Percentiles rank a stretch among this genome's conserved stretches.
Evolutionary conservation across 2,797 vertebrate species (phyloP).

Genomic region (Chanos chanos): DNA sequence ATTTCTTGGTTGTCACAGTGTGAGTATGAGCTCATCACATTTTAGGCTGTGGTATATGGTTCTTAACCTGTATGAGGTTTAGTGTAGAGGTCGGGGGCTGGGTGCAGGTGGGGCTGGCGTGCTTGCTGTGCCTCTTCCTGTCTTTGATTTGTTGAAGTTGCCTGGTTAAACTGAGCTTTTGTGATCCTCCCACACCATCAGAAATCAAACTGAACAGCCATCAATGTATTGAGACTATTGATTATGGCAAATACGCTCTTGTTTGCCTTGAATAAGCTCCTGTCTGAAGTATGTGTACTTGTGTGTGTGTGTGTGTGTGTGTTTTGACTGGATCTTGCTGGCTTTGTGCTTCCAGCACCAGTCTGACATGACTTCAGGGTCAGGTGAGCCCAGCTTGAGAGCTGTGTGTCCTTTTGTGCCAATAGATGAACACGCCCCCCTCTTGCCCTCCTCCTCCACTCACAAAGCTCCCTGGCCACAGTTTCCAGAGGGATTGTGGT

Average conservation of each 20-base stretch:
- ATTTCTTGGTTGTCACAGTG: too few species aligned
- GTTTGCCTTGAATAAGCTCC: background rate
- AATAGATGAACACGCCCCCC: background rate
- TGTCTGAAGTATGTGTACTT: background rate
- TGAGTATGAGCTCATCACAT: too few species aligned
- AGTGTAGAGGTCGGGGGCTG: too few species aligned
- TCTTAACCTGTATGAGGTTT: too few species aligned
- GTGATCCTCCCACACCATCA: background rate
- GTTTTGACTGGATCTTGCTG: too few species aligned
- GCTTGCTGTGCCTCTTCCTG: too few species aligned
- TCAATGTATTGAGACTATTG: constrained; percentile 8
- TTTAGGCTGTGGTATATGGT: too few species aligned
- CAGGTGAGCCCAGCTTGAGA: background rate
- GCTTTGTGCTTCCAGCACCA: background rate
- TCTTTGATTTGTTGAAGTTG: background rate
- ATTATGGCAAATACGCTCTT: constrained; percentile 8
- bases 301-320: background rate
- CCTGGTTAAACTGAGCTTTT: background rate
- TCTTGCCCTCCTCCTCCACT: too few species aligned
- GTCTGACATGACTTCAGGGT: constrained; percentile 1
- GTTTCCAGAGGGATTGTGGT: background rate
- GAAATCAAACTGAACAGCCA: constrained; percentile 3
- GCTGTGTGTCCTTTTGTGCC: background rate
- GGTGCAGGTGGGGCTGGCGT: too few species aligned
- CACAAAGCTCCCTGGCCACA: background rate